These are phyloP conservation scores for Troides aeacus DNA, from an alignment of 2,888 invertebrate genomes.

Conservation along the genomic window DNA sequence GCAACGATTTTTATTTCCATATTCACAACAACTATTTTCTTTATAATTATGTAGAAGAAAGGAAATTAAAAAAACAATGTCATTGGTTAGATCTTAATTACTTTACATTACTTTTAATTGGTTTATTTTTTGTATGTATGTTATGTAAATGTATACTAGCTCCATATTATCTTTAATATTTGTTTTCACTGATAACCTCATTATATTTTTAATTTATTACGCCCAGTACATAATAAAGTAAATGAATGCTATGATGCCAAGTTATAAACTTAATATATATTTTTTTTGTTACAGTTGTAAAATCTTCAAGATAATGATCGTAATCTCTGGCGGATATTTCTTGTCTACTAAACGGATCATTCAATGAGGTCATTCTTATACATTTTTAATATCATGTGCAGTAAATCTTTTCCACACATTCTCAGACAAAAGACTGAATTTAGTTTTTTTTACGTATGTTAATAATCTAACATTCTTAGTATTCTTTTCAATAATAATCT, in stretches of 20 bases:
- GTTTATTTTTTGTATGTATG: too few relatives aligned
- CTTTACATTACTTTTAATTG: too few relatives aligned
- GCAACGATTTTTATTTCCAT: too few relatives aligned
- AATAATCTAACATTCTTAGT: too few relatives aligned
- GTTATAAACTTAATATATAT: neutral
- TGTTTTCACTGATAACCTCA: neutral
- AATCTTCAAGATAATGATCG: slow-evolving; percentile 2
- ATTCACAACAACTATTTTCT: too few relatives aligned
- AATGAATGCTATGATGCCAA: neutral
- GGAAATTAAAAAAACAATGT: too few relatives aligned
- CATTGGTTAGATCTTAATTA: too few relatives aligned
- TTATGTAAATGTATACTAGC: too few relatives aligned
- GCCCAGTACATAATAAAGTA: neutral
- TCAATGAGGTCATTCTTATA: neutral
- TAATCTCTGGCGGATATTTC: neutral
- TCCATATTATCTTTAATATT: neutral
- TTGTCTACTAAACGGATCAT: neutral
- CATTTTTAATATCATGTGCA: neutral
- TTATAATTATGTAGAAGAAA: too few relatives aligned
- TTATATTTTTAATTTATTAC: neutral
- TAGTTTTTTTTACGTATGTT: neutral
- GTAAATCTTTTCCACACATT: neutral
- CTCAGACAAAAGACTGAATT: slow-evolving; percentile 27
- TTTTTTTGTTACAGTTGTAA: slow-evolving; percentile 28
- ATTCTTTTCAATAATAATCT: too few relatives aligned